These are phyloP conservation scores for Sinocyclocheilus anshuiensis DNA, from an alignment of 2,113 vertebrate genomes.

Conservation along the genomic window DNA sequence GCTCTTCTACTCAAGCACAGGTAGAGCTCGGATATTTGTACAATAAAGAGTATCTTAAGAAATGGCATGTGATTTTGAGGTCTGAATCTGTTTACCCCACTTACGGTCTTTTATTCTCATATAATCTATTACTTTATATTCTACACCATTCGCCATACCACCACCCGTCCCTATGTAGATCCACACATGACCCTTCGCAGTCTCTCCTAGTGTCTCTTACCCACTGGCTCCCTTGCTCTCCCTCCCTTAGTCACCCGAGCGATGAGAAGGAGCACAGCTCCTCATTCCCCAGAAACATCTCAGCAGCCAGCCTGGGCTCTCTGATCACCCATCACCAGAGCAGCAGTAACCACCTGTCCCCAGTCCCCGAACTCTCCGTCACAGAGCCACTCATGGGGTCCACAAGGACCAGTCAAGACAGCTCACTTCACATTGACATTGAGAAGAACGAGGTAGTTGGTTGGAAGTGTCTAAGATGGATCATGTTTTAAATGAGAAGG, in stretches of 20 bases:
- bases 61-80: not conserved
- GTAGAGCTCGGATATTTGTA: conserved; percentile 61
- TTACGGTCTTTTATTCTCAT: not conserved
- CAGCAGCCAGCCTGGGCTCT: conserved; percentile 89
- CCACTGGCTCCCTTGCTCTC: conserved; percentile 48
- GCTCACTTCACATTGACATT: conserved; percentile 77
- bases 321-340: conserved; percentile 83
- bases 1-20: conserved; percentile 96
- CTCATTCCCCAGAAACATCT: conserved; percentile 94
- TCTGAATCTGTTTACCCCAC: not conserved
- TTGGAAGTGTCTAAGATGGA: not conserved
- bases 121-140: not conserved
- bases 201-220: conserved; percentile 60
- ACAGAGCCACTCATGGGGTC: conserved; percentile 88
- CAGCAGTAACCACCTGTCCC: conserved; percentile 75
- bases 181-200: not conserved
- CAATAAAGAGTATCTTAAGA: not conserved
- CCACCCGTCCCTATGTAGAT: not conserved
- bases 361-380: conserved; percentile 80
- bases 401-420: conserved; percentile 59
- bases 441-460: conserved; percentile 81
- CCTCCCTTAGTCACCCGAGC: conserved; percentile 84
- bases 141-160: not conserved
- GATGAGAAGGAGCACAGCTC: conserved; percentile 93
- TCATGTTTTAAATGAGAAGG: too few relatives aligned